Base-by-base conservation (phyloP, 2,113 vertebrate genomes). In the Ammodytes marinus region DNA sequence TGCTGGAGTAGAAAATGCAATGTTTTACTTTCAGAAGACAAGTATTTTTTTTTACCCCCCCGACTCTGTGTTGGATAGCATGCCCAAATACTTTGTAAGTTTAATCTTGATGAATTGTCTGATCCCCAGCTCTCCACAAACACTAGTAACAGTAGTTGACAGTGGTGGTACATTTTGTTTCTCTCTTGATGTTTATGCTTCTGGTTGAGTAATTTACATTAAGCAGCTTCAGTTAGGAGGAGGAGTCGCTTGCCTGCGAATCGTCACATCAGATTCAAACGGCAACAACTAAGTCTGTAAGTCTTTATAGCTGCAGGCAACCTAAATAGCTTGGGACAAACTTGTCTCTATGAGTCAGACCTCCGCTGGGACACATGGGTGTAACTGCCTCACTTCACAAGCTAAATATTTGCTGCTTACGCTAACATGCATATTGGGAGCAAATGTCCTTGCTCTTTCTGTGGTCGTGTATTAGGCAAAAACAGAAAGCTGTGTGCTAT, bases 171-270 rank as follows among this genome's bases (percentile, higher is more conserved):
- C 58, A 40, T 69, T 6, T 35, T 13, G 46, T 61, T 71, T 79
- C 53, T 75, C 27, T 69, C 27, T 15, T 68, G n/a, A 57, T 55
- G 63, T 82, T 68, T 60, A 47, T 57, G 52, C 55, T 55, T 27
- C 6, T 4, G 45, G 15, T 54, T 15, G 4, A 58, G 39, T 53
- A 80, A 58, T 85, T 69, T 77, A 60, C 73, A 83, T 72, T 43
- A 17, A 4, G 43, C 59, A 37, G 35, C 63, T 73, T 79, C 47
- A 50, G 46, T 69, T 66, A 50, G 45, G 43, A 37, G 59, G 45
- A 80, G 63, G 11, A 55, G 12, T 40, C n/a, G 10, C 27, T 54
- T 12, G 2, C 42, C 9, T 11, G 43, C 40, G 15, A 54, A 55
- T 70, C 17, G 2, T 57, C 65, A 70, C 73, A 78, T 81, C 54